Evolutionary conservation across 2,113 vertebrate genomes (phyloP), one percentile per base, ranked within the genome.

Genomic region (Oryzias celebensis): DNA sequence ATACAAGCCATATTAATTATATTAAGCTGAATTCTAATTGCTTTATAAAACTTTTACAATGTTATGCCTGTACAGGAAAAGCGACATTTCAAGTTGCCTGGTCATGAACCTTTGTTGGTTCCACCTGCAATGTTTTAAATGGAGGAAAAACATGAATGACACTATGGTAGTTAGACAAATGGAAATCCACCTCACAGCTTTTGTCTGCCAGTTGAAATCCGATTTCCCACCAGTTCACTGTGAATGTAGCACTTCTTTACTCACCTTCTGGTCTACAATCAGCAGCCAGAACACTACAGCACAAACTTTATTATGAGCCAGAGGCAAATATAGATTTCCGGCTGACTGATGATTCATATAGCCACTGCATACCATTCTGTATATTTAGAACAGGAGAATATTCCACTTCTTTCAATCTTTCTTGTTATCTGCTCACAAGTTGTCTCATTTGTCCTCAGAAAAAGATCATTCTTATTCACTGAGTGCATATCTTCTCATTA

Each of bases 331-430:
- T 66, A 75, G 74, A 65, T 82, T 53, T 78, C 62, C 52, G 59
- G 52, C 55, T 24, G 28, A 47, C 59, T 46, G 66, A 60, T 88
- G 86, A 86, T 84, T 88, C 84, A 85, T 69, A 65, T 61, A 72
- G 64, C 50, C 53, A 14, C 58, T 65, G 68, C 70, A 79, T 80
- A 75, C 60, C 23, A 51, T 62, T 58, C 61, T 62, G 65, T 58
- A 75, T 83, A 71, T 83, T 83, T 79, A 80, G 75, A 77, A 46
- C 61, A 56, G 22, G 7, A 62, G 36, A 7, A 20, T 57, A 47
- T 12, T 48, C 62, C 0, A 0, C 48, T 41, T 8, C 17, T 14
- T 24, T 47, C 51, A 36, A 36, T 36, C n/a, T 18, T 48, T 10
- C 10, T 44, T 52, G 18, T 26, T 46, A 14, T 63, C 17, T 26